Evolutionary conservation across 2,888 invertebrate genomes (phyloP).

Genomic region (Ophion slaviceki): DNA sequence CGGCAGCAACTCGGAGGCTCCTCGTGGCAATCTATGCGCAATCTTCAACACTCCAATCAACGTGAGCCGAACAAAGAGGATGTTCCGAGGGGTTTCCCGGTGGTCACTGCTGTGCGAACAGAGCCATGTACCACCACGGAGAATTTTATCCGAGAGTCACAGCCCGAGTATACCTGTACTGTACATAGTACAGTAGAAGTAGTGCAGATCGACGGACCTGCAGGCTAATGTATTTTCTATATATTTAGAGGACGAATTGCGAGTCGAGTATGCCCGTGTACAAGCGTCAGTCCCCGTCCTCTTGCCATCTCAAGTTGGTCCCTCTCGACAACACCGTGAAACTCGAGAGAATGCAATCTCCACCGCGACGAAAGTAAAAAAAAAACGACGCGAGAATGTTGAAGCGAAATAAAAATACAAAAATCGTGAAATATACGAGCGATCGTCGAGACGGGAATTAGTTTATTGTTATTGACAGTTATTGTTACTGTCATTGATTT

Average conservation of each 20-base stretch:
- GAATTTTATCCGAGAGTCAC: not conserved
- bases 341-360: conserved; percentile 52
- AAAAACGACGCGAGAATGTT: conserved; percentile 45
- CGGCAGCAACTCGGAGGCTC: conserved; percentile 18
- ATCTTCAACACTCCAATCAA: conserved; percentile 69
- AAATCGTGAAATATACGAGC: conserved; percentile 10
- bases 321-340: conserved; percentile 23
- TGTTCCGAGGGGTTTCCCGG: conserved; percentile 29
- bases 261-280: conserved; percentile 27
- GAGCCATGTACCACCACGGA: conserved; percentile 15
- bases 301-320: conserved; percentile 14
- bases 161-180: not conserved
- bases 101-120: conserved; percentile 8
- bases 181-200: not conserved
- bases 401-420: conserved; percentile 30
- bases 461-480: not conserved
- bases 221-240: conserved; percentile 32
- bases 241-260: conserved; percentile 15
- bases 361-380: conserved; percentile 12
- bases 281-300: conserved; percentile 1
- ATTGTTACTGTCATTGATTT: not conserved
- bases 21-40: conserved; percentile 65
- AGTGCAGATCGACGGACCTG: conserved; percentile 16
- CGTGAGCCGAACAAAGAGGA: conserved; percentile 26
- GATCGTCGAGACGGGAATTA: conserved; percentile 3